Evolutionary conservation across 2,113 vertebrate species (phyloP).

Genomic region (Perccottus glenii): DNA sequence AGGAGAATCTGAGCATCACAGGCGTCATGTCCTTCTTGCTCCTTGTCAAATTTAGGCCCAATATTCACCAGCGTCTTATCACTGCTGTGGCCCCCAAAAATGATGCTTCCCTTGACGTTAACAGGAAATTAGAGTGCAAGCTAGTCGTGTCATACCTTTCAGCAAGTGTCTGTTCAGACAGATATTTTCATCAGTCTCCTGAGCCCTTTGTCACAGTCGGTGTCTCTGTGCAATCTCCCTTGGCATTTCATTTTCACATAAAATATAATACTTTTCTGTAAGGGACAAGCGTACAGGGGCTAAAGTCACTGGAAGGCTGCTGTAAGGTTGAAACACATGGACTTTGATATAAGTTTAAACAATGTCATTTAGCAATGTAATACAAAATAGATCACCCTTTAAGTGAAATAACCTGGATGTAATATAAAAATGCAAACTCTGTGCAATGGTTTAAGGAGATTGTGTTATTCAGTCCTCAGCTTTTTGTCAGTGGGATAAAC

Average conservation of each 20-base stretch:
- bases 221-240: constrained; percentile 39
- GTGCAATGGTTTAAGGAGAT: constrained; percentile 40
- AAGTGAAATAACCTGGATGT: constrained; percentile 14
- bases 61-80: constrained; percentile 23
- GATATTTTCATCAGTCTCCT: constrained; percentile 55
- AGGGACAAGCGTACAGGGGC: constrained; percentile 43
- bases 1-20: constrained; percentile 12
- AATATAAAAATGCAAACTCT: constrained; percentile 24
- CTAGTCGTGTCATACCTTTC: constrained; percentile 40
- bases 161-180: constrained; percentile 30
- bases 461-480: constrained; percentile 57
- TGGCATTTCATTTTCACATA: constrained; percentile 66
- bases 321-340: constrained; percentile 31
- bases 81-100: constrained; percentile 2
- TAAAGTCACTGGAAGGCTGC: constrained; percentile 29
- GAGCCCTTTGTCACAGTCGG: constrained; percentile 53
- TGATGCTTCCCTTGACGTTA: constrained; percentile 46
- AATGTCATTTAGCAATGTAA: background rate
- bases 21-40: constrained; percentile 15
- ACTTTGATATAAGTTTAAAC: too few relatives aligned
- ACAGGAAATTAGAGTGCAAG: constrained; percentile 55
- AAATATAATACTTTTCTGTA: constrained; percentile 54
- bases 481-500: constrained; percentile 68
- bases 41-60: constrained; percentile 21
- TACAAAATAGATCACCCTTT: background rate